Evolutionary conservation across 1,140 invertebrate genomes (phyloP), one percentile per base, ranked within the genome.

Genomic region (Drosophila pruinosa): DNA sequence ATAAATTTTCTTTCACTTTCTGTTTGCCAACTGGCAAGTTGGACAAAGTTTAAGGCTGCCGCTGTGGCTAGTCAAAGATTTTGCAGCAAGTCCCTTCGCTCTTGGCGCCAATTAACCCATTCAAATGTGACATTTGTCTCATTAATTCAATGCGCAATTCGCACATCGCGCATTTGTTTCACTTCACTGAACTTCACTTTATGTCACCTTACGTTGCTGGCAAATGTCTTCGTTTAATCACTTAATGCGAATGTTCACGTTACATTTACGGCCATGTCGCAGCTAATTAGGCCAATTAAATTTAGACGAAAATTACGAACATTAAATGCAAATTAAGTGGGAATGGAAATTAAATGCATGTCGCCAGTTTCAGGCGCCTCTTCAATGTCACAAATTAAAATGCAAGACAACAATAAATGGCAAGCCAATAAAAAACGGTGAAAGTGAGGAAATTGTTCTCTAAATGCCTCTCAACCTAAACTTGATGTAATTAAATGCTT

Each of bases 241-340:
- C 68, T 68, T 64, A 64, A 64, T 67, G 53, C 34, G 43, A 57
- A 58, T 39, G 43, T 26, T 62, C 39, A 54, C 48, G 24, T 47
- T 41, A 70, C 57, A 63, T 70, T 73, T 62, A 70, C 52, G 38
- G 67, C 67, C 72, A 65, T 75, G 68, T 72, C 54, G 48, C 68
- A 72, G 39, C 68, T 61, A 75, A 75, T 75, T 75, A 75, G 72
- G 15, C 39, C 72, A 75, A 75, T 75, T 75, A 75, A 61, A 75
- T 61, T 56, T 72, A n/a, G 34, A 41, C 39, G 39, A 58, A 72
- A 75, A 72, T 65, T 67, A 59, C 59, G 24, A 34, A 38, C 67
- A 64, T 71, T 71, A 71, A 71, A 74, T 74, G 72, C 45, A 74
- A 74, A 72, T 75, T 65, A 70, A 63, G 38, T 58, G 31, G 10